Conservation (phyloP, 2,797 vertebrate species). For the Acridotheres tristis region DNA sequence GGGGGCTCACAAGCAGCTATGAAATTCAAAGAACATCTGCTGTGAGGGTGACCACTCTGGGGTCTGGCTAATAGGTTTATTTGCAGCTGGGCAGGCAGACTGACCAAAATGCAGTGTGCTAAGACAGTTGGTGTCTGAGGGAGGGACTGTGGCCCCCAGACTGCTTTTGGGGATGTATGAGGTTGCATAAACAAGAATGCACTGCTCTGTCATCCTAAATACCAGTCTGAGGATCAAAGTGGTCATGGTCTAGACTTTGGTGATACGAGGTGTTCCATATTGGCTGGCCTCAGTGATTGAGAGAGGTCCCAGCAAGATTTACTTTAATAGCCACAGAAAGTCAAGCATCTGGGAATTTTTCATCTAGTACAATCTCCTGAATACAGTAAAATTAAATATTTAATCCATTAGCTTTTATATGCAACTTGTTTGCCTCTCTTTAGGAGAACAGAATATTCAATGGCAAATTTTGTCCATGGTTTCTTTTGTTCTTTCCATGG, state of each 20-base stretch:
- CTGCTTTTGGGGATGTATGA: neutral
- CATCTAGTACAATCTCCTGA: neutral
- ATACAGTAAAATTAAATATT: neutral
- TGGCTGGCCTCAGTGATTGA: neutral
- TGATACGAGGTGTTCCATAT: rapidly evolving
- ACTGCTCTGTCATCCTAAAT: neutral
- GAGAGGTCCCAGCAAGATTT: neutral
- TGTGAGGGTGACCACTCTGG: neutral
- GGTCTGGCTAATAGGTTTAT: neutral
- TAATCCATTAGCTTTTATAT: neutral
- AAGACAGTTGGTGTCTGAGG: neutral
- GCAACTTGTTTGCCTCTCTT: neutral
- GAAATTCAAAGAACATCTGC: neutral
- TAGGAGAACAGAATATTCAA: neutral
- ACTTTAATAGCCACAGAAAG: neutral
- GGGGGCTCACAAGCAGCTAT: neutral
- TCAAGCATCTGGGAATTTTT: neutral
- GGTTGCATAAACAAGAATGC: too few species aligned
- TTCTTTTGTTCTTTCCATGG: neutral
- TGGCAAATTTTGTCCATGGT: neutral
- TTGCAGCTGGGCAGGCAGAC: neutral
- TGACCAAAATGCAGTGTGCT: neutral
- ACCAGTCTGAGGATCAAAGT: neutral
- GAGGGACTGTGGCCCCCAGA: rapidly evolving
- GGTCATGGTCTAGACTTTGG: neutral